Base-by-base conservation (phyloP, 1,140 invertebrate genomes). In the Colletes gigas region DNA sequence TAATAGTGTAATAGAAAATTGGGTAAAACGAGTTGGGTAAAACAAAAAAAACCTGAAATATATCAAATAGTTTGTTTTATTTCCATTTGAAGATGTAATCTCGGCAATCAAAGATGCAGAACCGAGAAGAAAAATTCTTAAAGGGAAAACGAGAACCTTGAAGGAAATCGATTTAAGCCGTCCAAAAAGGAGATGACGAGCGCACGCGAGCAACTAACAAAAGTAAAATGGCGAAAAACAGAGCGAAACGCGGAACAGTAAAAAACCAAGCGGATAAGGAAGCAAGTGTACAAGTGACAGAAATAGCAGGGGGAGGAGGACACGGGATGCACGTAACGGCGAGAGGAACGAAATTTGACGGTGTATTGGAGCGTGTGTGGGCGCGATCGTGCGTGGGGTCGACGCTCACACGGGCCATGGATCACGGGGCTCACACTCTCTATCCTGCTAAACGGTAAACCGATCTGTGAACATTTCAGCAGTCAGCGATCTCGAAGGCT, bases 381-480 rank as follows among this genome's bases (percentile, higher is more conserved):
- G 41, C 12, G 21, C 5, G 39, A 17, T 19, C 62, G 60, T 69
- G 83, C 50, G 74, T 78, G 66, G 70, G 66, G 68, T 78, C 82
- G 50, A 12, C 83, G 84, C 81, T 87, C 75, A 85, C 81, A 87
- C 75, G 84, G 83, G 87, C 83, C 83, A 88, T 82, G 84, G 88
- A 89, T 89, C 89, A 91, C 86, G 84, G 89, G 82, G 84, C 91
- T 93, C 91, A 91, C 88, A 91, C 89, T 91, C 90, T 89, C 87
- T 90, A 92, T 92, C 91, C 92, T 92, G 87, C 92, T 93, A 92
- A 93, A 93, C 92, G 92, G 92, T 93, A 93, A 93, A 93, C 92
- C 92, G 92, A 93, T 93, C 92, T 93, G 92, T 93, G 92, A 93
- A 93, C 92, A 93, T 93, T 93, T 93, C 92, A 92, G 91, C 92